Base-by-base conservation (phyloP, 2,888 invertebrate genomes). In the Aricia artaxerxes region DNA sequence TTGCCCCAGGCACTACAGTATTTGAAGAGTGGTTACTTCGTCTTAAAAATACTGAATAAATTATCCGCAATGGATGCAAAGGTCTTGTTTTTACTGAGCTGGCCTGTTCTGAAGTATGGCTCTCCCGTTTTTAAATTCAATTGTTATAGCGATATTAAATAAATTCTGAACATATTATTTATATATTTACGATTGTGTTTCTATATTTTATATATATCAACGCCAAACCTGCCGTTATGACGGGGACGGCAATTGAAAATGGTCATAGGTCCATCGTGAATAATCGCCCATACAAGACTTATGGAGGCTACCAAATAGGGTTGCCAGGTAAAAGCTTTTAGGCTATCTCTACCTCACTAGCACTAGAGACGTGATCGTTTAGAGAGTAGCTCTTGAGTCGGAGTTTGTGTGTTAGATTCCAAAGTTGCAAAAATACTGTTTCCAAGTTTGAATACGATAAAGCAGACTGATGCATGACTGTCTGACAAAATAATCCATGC, bases 191-290 rank as follows among this genome's bases (percentile, higher is more conserved):
- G 57, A 57, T 57, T 57, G 57, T 4, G 57, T 57, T 16, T 57
- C 24, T 75, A 75, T 31, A 49, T 11, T 24, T 49, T 49, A 75
- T 49, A 75, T 49, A 49, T 13, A 24, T 75, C 75, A 75, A 49
- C 44, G 49, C 11, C 11, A 9, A 24, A 13, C 11, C 75, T 44
- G 24, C 49, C 13, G 53, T 53, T 53, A 53, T 31, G 53, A 53
- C 35, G 35, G 16, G 5, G 53, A 53, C 53, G 38, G 35, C 57
- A 76, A 76, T 57, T 76, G 53, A 76, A 53, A 53, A 53, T 38
- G 76, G 76, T 57, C 76, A 76, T 53, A 76, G 76, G 76, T 76
- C 57, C 53, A 31, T 13, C 76, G 76, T 76, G 53, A 53, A 76
- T 76, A 57, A 57, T 76, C 53, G 57, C 35, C 53, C 57, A 76